Base-by-base conservation (phyloP, 2,888 invertebrate species). In the Agonopterix arenella region DNA sequence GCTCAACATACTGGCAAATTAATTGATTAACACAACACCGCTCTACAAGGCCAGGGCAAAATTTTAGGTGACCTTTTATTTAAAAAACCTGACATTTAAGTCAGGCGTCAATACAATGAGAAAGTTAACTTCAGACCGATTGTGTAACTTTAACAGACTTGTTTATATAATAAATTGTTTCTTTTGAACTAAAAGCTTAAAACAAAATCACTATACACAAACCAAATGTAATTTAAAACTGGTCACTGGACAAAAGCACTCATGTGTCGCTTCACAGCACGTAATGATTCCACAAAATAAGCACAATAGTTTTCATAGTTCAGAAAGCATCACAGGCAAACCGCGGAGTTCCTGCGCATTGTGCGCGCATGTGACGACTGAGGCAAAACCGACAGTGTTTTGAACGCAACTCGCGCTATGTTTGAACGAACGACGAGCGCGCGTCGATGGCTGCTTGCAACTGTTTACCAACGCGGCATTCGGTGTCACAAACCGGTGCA, bases 331-430 rank as follows among this genome's bases (percentile, higher is more conserved):
- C 63, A 62, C 57, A 59, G 67, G 63, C 68, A 68, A 64, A 78
- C 70, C 74, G 76, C 78, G 72, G 61, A 83, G 78, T 80, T 84
- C 83, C 82, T 83, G 81, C 70, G 66, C 70, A 76, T 81, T 84
- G 81, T 84, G 64, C 55, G 53, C 57, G 62, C 61, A 62, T 59
- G 56, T 52, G 54, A 47, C 48, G 50, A 45, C 18, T 10, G 11
- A 53, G 52, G 48, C 49, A 52, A 52, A 43, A 43, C 43, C 8
- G 46, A 50, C 48, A 51, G 49, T 50, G 56, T 56, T 52, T 49
- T 13, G 40, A 57, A 64, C 60, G 60, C 57, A 56, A 58, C 56
- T 55, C 57, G 52, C 62, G 57, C 54, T 18, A 16, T 9, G 36
- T 4, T n/a, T 45, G 43, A 11, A 43, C 56, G 52, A 52, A 64